phyloP scores from a whole-genome alignment of 2,797 vertebrate genomes.

The Dicrostonyx torquatus region DNA sequence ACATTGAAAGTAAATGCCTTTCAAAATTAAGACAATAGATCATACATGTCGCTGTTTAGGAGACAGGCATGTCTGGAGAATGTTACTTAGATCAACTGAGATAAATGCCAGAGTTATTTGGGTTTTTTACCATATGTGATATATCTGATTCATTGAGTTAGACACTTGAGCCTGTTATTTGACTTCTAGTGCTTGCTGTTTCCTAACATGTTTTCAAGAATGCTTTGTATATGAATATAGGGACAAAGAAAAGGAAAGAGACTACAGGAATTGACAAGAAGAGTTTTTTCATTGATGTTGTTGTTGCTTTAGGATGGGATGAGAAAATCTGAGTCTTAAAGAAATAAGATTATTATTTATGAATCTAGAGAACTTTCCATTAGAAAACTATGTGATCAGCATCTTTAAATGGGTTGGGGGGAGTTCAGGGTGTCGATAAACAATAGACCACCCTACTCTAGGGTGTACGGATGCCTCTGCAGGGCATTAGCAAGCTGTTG shows the following conservation, averaged over 20 bases:
- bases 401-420: not conserved
- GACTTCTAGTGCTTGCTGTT: not conserved
- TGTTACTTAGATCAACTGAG: not conserved
- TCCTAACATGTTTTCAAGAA: not conserved
- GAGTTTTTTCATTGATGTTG: not conserved
- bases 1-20: conserved; percentile 1
- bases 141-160: not conserved
- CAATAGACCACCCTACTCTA: not conserved
- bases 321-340: not conserved
- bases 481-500: not conserved
- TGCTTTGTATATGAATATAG: not conserved
- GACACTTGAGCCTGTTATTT: not conserved
- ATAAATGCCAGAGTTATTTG: not conserved
- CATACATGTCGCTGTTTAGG: not conserved
- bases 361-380: not conserved
- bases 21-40: not conserved
- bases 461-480: not conserved
- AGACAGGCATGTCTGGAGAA: not conserved
- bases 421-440: not conserved
- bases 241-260: not conserved
- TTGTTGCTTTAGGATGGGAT: not conserved
- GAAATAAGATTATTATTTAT: not conserved
- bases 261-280: not conserved
- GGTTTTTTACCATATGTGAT: not conserved
- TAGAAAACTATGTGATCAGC: not conserved